Conservation (phyloP, 2,888 invertebrate genomes). For the Allolobophora icterica region DNA sequence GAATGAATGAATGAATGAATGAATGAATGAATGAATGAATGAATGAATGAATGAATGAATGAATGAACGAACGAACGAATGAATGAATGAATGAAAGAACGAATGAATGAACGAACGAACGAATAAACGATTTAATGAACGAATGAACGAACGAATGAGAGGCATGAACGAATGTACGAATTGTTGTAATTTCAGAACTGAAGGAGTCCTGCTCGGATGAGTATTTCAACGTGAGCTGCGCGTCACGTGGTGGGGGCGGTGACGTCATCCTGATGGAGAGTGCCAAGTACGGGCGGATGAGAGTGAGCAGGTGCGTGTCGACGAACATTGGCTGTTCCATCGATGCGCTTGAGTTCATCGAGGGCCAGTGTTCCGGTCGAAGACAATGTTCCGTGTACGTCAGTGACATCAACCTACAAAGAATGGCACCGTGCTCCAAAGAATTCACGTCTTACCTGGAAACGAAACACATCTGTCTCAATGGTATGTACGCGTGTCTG, state of each 20-base stretch:
- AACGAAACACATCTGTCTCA: background rate
- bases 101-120: background rate
- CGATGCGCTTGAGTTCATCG: background rate
- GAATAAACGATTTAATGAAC: background rate
- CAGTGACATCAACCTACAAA: background rate
- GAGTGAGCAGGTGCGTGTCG: background rate
- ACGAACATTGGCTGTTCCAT: background rate
- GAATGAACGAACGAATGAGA: background rate
- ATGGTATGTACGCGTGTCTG: background rate
- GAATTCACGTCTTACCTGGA: slow-evolving; percentile 2
- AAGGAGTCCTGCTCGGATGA: background rate
- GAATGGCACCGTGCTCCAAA: background rate
- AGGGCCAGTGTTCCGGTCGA: background rate
- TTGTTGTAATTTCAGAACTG: background rate
- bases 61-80: background rate
- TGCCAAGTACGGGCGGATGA: slow-evolving; percentile 20
- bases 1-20: too few relatives aligned
- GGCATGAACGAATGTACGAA: background rate
- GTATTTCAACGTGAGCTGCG: background rate
- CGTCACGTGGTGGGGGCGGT: background rate
- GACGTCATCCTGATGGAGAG: slow-evolving; percentile 11
- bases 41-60: background rate
- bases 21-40: background rate
- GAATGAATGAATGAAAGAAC: background rate
- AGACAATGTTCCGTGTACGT: slow-evolving; percentile 7